Conservation (phyloP, 2,888 invertebrate genomes). For the Eucriotettix oculatus region DNA sequence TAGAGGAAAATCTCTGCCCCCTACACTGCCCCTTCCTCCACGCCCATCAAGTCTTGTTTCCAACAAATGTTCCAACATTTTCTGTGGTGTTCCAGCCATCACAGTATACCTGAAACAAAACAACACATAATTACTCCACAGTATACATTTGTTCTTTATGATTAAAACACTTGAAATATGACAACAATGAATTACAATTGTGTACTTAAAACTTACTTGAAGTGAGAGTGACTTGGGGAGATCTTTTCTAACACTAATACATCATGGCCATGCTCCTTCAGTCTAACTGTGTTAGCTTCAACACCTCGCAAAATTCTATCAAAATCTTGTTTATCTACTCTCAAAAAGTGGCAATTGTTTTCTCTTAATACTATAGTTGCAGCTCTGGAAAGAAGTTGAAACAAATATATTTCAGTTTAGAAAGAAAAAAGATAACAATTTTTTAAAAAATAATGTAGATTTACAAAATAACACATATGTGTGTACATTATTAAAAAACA, state of each 20-base stretch:
- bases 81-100: constrained; percentile 72
- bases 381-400: constrained; percentile 38
- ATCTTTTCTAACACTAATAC: constrained; percentile 65
- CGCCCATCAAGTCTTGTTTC: constrained; percentile 56
- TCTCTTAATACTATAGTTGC: constrained; percentile 67
- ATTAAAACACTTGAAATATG: too few species aligned
- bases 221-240: constrained; percentile 27
- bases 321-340: constrained; percentile 74
- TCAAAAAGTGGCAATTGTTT: constrained; percentile 65
- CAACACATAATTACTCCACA: not conserved
- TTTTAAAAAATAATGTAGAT: not conserved
- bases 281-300: constrained; percentile 70
- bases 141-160: too few species aligned
- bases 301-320: constrained; percentile 67
- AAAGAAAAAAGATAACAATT: not conserved
- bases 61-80: constrained; percentile 71
- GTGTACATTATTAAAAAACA: too few species aligned
- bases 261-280: constrained; percentile 72
- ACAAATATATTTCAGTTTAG: not conserved
- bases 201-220: constrained; percentile 36
- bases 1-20: constrained; percentile 24
- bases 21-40: constrained; percentile 25
- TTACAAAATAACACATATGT: too few species aligned
- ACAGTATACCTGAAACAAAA: constrained; percentile 54
- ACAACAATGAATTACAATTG: too few species aligned